Percentiles rank a stretch among this genome's conserved stretches.
These are phyloP conservation scores for Potamarius usumacintae DNA, from an alignment of 2,113 vertebrate genomes.

Conservation along the genomic window DNA sequence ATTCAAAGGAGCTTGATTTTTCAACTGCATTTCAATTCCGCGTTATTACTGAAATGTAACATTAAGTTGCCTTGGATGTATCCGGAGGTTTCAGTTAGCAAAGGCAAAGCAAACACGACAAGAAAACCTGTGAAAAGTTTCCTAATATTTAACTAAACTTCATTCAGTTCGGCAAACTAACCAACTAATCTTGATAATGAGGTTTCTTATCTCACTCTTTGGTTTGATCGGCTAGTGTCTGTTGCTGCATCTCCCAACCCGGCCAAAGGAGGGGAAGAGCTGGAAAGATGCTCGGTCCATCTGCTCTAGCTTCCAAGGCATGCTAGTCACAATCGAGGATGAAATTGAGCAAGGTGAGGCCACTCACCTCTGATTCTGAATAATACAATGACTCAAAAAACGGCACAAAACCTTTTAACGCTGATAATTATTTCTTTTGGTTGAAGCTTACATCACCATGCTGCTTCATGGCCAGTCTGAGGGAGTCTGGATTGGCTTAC, in stretches of 20 bases:
- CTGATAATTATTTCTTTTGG: conserved; percentile 12
- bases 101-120: neutral
- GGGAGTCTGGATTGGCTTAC: conserved; percentile 86
- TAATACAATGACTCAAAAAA: neutral
- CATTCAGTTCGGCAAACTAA: neutral
- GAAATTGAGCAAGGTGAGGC: conserved; percentile 89
- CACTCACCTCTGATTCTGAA: too few relatives aligned
- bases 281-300: conserved; percentile 83
- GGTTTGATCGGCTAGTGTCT: conserved; percentile 77
- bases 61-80: neutral
- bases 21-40: neutral
- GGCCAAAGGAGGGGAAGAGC: conserved; percentile 72
- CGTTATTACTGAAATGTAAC: neutral
- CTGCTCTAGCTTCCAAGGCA: conserved; percentile 76
- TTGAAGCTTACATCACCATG: conserved; percentile 90
- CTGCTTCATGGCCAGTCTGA: conserved; percentile 81
- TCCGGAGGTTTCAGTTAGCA: neutral
- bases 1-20: neutral
- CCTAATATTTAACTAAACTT: neutral
- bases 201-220: neutral
- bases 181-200: neutral
- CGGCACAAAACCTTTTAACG: neutral
- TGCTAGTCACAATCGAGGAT: conserved; percentile 80
- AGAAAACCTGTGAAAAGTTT: neutral
- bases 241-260: conserved; percentile 80